These are phyloP conservation scores for Sphaerodactylus townsendi DNA, from an alignment of 2,113 vertebrate species.

Conservation along the genomic window DNA sequence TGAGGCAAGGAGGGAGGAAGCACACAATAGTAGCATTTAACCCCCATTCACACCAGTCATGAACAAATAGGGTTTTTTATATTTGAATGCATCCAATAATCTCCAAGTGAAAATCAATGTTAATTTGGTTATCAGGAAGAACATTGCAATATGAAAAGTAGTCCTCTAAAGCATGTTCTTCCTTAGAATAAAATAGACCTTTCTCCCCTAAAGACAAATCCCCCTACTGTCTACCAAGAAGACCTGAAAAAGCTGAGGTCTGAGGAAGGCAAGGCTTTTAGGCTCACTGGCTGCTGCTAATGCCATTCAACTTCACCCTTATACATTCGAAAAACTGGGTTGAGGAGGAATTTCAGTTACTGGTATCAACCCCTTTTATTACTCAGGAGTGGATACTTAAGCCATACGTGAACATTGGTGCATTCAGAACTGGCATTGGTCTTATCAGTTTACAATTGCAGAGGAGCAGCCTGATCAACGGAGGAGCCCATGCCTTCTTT, in stretches of 20 bases:
- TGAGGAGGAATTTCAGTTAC: neutral
- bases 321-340: neutral
- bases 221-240: neutral
- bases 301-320: neutral
- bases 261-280: neutral
- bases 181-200: neutral
- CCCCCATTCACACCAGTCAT: too few relatives aligned
- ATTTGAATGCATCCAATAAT: neutral
- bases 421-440: neutral
- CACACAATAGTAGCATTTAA: too few relatives aligned
- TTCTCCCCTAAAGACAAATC: too few relatives aligned
- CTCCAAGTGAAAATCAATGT: neutral
- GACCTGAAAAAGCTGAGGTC: neutral
- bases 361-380: neutral
- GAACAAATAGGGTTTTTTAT: too few relatives aligned
- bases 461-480: neutral
- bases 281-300: neutral
- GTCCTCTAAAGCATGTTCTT: neutral
- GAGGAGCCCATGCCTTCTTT: neutral
- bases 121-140: neutral
- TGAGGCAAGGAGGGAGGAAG: too few relatives aligned
- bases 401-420: neutral
- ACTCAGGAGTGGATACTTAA: constrained; percentile 1
- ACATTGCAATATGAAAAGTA: neutral
- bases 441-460: neutral